A percentile compares a stretch with the other conserved stretches of the same genome.
These are phyloP conservation scores for Pammene fasciana DNA, from an alignment of 2,888 invertebrate species.

Conservation along the genomic window DNA sequence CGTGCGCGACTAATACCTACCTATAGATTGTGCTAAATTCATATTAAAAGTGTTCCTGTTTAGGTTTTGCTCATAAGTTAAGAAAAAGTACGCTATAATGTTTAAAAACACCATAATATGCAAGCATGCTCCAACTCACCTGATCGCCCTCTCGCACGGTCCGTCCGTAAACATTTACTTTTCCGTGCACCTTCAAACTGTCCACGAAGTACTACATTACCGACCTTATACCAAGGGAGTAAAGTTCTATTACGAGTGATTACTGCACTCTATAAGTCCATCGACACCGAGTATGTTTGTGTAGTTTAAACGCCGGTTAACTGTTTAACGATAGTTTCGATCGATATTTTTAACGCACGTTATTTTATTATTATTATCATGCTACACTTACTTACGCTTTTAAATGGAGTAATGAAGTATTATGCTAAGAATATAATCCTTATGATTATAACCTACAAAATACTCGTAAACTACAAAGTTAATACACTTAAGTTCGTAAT, in stretches of 20 bases:
- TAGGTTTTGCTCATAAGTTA: not conserved
- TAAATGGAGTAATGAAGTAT: conserved; percentile 16
- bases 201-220: conserved; percentile 43
- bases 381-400: conserved; percentile 36
- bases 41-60: conserved; percentile 1
- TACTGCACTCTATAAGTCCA: conserved; percentile 48
- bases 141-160: conserved; percentile 9
- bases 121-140: conserved; percentile 31
- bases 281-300: conserved; percentile 54
- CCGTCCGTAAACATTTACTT: conserved; percentile 49
- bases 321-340: conserved; percentile 61
- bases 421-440: conserved; percentile 9
- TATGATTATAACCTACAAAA: conserved; percentile 6
- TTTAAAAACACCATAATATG: conserved; percentile 27
- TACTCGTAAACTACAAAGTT: not conserved
- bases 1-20: too few relatives aligned
- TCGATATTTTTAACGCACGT: conserved; percentile 64
- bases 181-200: conserved; percentile 43
- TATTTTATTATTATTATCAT: conserved; percentile 56
- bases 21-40: too few relatives aligned
- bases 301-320: conserved; percentile 51
- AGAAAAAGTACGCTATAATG: conserved; percentile 10
- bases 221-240: conserved; percentile 43
- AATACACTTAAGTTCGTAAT: conserved; percentile 14
- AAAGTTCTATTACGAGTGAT: conserved; percentile 45